Percentiles rank a stretch among this genome's conserved stretches.
These are phyloP conservation scores for Chloromyia formosa DNA, from an alignment of 2,888 invertebrate genomes.

Conservation along the genomic window DNA sequence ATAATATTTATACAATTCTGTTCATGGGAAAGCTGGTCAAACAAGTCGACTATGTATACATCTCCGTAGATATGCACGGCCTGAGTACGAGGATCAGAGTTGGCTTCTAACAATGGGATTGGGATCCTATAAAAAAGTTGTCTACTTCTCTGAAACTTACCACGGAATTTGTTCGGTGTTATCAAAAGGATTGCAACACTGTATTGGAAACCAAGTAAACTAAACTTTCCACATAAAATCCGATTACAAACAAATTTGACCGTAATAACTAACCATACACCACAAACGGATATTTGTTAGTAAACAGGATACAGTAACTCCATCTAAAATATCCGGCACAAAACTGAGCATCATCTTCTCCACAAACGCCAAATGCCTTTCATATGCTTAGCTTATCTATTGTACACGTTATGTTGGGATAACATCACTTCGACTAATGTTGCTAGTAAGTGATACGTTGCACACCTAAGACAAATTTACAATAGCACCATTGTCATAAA, in stretches of 20 bases:
- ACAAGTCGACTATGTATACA: slow-evolving; percentile 23
- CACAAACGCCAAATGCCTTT: neutral
- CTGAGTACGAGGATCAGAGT: neutral
- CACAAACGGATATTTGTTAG: neutral
- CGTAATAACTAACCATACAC: neutral
- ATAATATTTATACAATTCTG: no score
- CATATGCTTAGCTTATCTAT: neutral
- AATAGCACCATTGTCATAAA: neutral
- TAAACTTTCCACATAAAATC: neutral
- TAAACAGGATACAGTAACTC: no score
- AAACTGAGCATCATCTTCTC: slow-evolving; percentile 16
- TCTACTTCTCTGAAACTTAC: neutral
- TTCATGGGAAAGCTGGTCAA: slow-evolving; percentile 13
- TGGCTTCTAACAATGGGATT: neutral
- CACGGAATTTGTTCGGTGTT: neutral
- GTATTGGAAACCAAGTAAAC: neutral
- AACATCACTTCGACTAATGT: slow-evolving; percentile 6
- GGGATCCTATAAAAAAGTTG: slow-evolving; percentile 14
- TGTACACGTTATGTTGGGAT: neutral
- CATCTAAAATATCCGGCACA: neutral
- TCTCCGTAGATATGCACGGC: no score
- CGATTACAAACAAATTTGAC: neutral
- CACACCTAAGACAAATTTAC: neutral
- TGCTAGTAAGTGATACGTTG: slow-evolving; percentile 1
- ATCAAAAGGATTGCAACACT: neutral